These are phyloP conservation scores for Ichneumoninae sp. DNA, from an alignment of 2,888 invertebrate genomes.

Conservation along the genomic window DNA sequence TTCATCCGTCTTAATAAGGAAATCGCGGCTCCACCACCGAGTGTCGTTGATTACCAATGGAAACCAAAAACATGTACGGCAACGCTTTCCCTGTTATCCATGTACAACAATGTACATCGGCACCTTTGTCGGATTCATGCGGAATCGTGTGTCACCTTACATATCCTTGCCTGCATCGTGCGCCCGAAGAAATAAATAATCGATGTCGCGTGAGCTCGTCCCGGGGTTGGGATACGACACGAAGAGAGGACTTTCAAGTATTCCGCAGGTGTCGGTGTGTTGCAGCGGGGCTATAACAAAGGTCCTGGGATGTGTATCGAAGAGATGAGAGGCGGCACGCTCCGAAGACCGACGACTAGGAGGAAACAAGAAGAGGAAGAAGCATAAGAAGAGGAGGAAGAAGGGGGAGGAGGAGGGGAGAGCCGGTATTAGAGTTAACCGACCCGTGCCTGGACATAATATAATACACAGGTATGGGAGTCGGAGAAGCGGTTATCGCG, in stretches of 20 bases:
- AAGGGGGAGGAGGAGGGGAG: constrained; percentile 36
- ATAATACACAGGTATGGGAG: constrained; percentile 52
- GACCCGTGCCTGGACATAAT: constrained; percentile 54
- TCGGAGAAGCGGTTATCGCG: constrained; percentile 61
- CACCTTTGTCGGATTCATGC: not conserved
- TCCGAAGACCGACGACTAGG: constrained; percentile 21
- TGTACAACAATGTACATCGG: not conserved
- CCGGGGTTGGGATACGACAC: constrained; percentile 41
- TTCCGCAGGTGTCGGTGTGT: constrained; percentile 62
- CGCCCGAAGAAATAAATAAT: constrained; percentile 52
- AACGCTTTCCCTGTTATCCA: not conserved
- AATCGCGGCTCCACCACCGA: not conserved
- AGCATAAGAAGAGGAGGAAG: constrained; percentile 4
- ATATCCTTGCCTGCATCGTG: not conserved
- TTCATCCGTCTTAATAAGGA: constrained; percentile 63
- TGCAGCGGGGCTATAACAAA: constrained; percentile 56
- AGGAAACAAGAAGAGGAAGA: constrained; percentile 22
- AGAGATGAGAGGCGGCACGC: constrained; percentile 64
- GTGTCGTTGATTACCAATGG: not conserved
- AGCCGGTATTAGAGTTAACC: constrained; percentile 59
- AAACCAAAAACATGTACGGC: not conserved
- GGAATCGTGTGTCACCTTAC: constrained; percentile 12
- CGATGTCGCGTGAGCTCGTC: constrained; percentile 64
- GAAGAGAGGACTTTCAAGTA: constrained; percentile 24
- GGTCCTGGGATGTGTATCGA: constrained; percentile 56